Percentiles rank a stretch among this genome's conserved stretches.
Evolutionary conservation across 2,888 invertebrate species (phyloP).

Genomic region (Acrocera orbiculus): DNA sequence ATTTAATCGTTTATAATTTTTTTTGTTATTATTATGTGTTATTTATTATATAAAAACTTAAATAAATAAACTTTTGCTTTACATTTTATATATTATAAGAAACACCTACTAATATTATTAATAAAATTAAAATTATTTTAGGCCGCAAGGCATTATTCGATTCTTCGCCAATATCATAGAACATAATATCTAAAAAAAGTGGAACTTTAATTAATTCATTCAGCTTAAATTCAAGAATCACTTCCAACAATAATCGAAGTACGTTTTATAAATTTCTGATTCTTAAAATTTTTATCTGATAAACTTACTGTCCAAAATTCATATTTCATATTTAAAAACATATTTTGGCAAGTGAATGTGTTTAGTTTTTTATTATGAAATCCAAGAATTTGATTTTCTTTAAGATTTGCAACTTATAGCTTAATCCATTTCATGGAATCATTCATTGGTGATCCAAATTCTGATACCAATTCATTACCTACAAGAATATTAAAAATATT

Average conservation of each 20-base stretch:
- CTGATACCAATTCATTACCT: constrained; percentile 17
- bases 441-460: constrained; percentile 22
- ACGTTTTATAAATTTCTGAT: constrained; percentile 21
- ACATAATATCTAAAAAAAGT: constrained; percentile 21
- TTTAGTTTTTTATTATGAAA: constrained; percentile 12
- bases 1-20: too few species aligned
- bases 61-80: too few species aligned
- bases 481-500: constrained; percentile 14
- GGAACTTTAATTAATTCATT: constrained; percentile 18
- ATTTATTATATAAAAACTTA: too few species aligned
- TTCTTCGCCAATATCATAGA: constrained; percentile 22
- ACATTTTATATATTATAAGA: too few species aligned
- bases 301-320: constrained; percentile 20
- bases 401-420: constrained; percentile 15
- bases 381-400: constrained; percentile 16
- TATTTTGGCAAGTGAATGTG: constrained; percentile 24
- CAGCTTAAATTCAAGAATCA: constrained; percentile 24
- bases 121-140: too few species aligned
- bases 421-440: constrained; percentile 19
- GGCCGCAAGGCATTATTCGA: too few species aligned
- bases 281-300: constrained; percentile 11
- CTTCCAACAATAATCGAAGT: constrained; percentile 20
- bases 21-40: too few species aligned
- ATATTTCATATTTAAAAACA: constrained; percentile 21
- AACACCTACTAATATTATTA: too few species aligned